Evolutionary conservation across 92 coral and sea anemone genomes (phyloP).

Genomic region (Blastomussa wellsi): DNA sequence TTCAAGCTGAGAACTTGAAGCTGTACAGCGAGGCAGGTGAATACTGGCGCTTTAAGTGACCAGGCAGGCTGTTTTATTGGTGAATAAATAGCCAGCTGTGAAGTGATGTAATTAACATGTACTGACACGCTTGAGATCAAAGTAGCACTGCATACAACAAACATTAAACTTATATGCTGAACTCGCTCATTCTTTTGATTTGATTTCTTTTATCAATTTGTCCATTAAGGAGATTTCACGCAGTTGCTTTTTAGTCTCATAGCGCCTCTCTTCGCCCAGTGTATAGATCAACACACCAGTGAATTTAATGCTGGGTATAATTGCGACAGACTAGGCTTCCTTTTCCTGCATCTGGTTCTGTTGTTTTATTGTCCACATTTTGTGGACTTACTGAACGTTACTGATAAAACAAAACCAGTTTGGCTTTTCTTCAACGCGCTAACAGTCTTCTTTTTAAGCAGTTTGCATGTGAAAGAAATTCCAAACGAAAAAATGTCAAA

Average conservation of each 20-base stretch:
- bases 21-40: neutral
- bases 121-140: neutral
- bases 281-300: too few species aligned
- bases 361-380: neutral
- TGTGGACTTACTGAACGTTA: neutral
- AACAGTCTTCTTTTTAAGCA: neutral
- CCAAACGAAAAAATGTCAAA: neutral
- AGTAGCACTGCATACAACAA: neutral
- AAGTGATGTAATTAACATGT: too few species aligned
- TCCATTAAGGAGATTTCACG: neutral
- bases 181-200: neutral
- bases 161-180: neutral
- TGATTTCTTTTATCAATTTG: neutral
- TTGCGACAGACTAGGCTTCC: too few species aligned
- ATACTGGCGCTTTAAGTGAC: neutral
- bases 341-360: too few species aligned
- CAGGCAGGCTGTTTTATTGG: neutral
- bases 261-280: too few species aligned
- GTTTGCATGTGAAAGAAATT: neutral
- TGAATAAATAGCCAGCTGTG: neutral
- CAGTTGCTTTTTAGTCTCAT: too few species aligned
- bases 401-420: neutral
- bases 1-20: too few species aligned
- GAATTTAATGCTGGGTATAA: too few species aligned
- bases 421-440: neutral